These are phyloP conservation scores for Corythoichthys haematopterus DNA, from an alignment of 2,113 vertebrate species.

Conservation along the genomic window DNA sequence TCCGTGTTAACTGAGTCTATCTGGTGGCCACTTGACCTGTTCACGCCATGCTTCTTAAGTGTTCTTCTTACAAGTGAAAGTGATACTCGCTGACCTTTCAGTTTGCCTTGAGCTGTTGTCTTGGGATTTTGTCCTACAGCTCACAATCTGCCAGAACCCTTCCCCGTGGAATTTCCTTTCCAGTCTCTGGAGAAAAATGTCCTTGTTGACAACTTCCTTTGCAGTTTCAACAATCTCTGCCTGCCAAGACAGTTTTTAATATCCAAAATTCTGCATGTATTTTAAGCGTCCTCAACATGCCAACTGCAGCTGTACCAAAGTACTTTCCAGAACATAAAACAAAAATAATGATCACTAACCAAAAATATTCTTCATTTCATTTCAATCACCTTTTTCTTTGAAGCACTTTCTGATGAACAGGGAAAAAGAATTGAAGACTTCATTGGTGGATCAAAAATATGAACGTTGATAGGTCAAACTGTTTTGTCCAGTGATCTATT, in stretches of 20 bases:
- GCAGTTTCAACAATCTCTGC: neutral
- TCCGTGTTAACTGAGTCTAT: neutral
- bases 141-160: neutral
- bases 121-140: neutral
- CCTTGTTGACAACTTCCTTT: constrained; percentile 1
- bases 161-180: neutral
- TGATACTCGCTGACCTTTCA: constrained; percentile 3
- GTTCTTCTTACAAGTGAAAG: constrained; percentile 2
- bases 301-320: neutral
- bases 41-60: neutral
- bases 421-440: no score
- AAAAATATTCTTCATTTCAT: no score
- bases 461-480: no score
- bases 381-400: no score
- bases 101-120: neutral
- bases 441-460: no score
- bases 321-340: neutral
- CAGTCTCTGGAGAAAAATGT: neutral
- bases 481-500: no score
- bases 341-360: no score
- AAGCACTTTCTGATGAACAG: no score
- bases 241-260: neutral
- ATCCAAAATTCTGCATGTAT: neutral
- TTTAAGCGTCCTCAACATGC: neutral
- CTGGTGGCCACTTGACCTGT: neutral